Evolutionary conservation across 1,140 invertebrate genomes (phyloP).

Genomic region (Brachionus sp.): DNA sequence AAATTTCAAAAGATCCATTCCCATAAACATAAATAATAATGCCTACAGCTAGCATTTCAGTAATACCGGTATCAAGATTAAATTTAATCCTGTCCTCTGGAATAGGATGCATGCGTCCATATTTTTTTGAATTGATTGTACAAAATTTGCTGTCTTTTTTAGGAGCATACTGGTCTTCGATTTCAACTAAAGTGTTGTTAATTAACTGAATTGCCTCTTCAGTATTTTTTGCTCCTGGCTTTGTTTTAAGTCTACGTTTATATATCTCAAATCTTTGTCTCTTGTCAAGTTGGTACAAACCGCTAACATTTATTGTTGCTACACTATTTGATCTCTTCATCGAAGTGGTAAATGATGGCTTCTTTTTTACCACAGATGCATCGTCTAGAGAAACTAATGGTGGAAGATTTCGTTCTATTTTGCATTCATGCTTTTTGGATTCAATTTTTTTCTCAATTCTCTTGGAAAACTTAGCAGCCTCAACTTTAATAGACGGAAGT

Average conservation of each 20-base stretch:
- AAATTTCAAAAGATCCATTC: constrained; percentile 43
- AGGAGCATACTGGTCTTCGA: constrained; percentile 34
- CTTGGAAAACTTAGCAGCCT: background rate
- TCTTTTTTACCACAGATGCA: background rate
- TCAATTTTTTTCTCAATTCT: constrained; percentile 23
- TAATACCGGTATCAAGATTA: constrained; percentile 24
- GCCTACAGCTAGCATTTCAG: constrained; percentile 28
- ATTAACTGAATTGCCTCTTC: constrained; percentile 30
- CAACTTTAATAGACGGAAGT: background rate
- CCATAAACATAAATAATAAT: constrained; percentile 28
- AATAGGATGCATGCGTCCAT: constrained; percentile 32
- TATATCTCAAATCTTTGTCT: constrained; percentile 39
- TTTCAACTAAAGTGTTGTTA: constrained; percentile 27
- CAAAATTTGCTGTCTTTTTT: constrained; percentile 42
- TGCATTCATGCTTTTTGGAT: background rate
- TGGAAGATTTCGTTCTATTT: background rate
- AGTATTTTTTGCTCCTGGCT: constrained; percentile 15
- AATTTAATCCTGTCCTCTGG: constrained; percentile 24
- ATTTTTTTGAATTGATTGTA: constrained; percentile 41
- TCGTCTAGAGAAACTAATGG: background rate
- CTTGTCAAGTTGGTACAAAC: constrained; percentile 25
- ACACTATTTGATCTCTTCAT: constrained; percentile 7
- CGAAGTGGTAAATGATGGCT: constrained; percentile 1
- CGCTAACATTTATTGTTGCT: background rate
- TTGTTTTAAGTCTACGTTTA: background rate